These are phyloP conservation scores for Perithous albicinctus DNA, from an alignment of 2,888 invertebrate species.

Conservation along the genomic window DNA sequence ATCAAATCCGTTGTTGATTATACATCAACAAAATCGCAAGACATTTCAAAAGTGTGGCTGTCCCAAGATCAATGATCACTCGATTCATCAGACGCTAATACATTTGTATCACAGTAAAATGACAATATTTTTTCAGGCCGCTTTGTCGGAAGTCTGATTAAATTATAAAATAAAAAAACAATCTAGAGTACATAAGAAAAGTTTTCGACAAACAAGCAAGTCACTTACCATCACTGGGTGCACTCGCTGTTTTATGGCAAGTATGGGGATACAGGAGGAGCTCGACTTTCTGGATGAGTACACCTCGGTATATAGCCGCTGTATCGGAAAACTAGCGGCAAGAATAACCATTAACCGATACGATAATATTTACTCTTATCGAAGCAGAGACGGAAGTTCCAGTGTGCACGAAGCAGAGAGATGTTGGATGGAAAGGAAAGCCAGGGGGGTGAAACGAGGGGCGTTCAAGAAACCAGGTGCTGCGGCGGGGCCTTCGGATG, in stretches of 20 bases:
- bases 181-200: no score
- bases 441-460: not conserved
- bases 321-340: constrained; percentile 65
- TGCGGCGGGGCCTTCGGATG: constrained; percentile 56
- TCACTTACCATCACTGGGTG: not conserved
- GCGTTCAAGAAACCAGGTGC: constrained; percentile 60
- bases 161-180: not conserved
- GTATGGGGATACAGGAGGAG: not conserved
- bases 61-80: no score
- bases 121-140: not conserved
- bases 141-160: not conserved
- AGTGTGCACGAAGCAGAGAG: not conserved
- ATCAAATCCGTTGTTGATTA: no score
- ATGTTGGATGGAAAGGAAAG: not conserved
- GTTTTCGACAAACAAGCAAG: not conserved
- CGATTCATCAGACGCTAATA: no score
- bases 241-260: not conserved
- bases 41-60: no score
- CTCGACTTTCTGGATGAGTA: constrained; percentile 36
- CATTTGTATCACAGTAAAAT: not conserved
- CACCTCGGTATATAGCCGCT: constrained; percentile 13
- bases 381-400: constrained; percentile 14
- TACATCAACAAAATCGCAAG: no score
- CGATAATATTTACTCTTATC: constrained; percentile 68
- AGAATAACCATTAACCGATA: constrained; percentile 68